phyloP scores from a whole-genome alignment of 2,888 invertebrate genomes.

The Andrena flavipes region DNA sequence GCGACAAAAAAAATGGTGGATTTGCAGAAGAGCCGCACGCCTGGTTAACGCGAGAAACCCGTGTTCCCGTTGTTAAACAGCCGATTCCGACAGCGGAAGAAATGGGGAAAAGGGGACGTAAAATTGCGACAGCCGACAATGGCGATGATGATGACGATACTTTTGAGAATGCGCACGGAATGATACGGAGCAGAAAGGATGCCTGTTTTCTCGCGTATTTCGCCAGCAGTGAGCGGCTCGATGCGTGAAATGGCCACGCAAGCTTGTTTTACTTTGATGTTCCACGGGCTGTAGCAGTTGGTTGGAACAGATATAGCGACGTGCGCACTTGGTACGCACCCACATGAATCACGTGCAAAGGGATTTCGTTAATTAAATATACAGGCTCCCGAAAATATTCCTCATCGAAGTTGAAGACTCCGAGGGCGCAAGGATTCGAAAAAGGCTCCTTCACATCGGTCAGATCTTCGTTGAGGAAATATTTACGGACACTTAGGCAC shows the following conservation, averaged over 20 bases:
- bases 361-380: too few relatives aligned
- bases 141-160: conserved; percentile 1
- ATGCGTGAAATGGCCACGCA: conserved; percentile 29
- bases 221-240: conserved; percentile 21
- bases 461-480: too few relatives aligned
- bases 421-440: too few relatives aligned
- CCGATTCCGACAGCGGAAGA: background rate
- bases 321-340: too few relatives aligned
- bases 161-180: conserved; percentile 4
- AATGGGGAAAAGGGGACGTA: conserved; percentile 8
- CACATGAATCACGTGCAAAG: too few relatives aligned
- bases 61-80: conserved; percentile 33
- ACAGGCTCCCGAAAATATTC: too few relatives aligned
- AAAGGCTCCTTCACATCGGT: too few relatives aligned
- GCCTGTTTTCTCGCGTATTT: background rate
- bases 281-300: background rate
- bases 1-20: background rate
- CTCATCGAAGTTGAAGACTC: too few relatives aligned
- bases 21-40: background rate
- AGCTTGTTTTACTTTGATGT: conserved; percentile 21
- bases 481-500: too few relatives aligned
- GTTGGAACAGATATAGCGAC: too few relatives aligned
- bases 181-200: background rate
- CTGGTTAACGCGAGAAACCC: background rate
- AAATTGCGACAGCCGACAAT: conserved; percentile 46